These are phyloP conservation scores for Meteorus cinctellus DNA, from an alignment of 2,888 invertebrate genomes.

Conservation along the genomic window DNA sequence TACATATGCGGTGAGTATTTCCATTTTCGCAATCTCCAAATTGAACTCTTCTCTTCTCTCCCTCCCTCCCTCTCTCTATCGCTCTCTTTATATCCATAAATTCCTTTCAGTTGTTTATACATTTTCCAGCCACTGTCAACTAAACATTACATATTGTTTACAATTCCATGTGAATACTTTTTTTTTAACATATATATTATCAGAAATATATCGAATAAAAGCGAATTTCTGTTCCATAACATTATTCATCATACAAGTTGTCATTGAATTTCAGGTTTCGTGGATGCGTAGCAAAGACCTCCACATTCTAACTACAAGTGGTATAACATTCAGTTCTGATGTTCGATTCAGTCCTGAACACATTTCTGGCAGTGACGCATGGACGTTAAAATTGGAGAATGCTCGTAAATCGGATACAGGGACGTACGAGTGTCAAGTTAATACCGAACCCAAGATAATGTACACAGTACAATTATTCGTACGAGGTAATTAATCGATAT, in stretches of 20 bases:
- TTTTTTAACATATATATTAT: no score
- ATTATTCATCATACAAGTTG: conserved; percentile 18
- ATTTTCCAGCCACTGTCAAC: conserved; percentile 3
- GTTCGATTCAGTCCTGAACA: conserved; percentile 78
- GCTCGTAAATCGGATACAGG: conserved; percentile 79
- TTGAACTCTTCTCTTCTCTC: conserved; percentile 35
- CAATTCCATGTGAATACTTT: no score
- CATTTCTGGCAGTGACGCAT: conserved; percentile 75
- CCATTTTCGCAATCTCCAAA: conserved; percentile 48
- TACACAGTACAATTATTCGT: conserved; percentile 80
- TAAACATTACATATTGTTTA: no score
- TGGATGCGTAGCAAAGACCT: conserved; percentile 84
- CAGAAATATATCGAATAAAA: no score
- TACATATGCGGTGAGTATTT: conserved; percentile 33
- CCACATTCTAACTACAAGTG: conserved; percentile 81
- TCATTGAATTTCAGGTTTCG: conserved; percentile 77
- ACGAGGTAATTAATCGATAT: conserved; percentile 74
- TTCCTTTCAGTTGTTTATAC: background rate
- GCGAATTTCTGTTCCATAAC: no score
- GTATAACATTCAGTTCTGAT: conserved; percentile 80
- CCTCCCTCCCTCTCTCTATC: background rate
- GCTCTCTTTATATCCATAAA: background rate
- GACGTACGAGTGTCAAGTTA: conserved; percentile 84
- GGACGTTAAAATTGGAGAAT: conserved; percentile 78
- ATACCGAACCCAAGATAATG: conserved; percentile 84